Percentiles rank a stretch among this genome's conserved stretches.
phyloP scores from a whole-genome alignment of 1,140 invertebrate species.

The Anastrepha obliqua region DNA sequence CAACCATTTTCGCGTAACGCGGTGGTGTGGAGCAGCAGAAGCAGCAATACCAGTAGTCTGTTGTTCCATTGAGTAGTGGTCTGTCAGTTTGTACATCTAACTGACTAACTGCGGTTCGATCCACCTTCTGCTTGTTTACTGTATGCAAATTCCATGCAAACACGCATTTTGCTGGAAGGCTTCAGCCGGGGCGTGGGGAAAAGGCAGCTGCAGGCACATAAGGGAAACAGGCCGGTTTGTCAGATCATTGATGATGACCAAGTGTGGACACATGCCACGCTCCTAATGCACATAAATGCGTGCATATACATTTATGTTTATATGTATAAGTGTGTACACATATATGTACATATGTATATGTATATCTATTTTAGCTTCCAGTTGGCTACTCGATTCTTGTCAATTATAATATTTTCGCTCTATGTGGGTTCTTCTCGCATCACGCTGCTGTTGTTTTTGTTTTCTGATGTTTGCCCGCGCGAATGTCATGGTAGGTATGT shows the following conservation, averaged over 20 bases:
- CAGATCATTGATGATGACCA: constrained; percentile 31
- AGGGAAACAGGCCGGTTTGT: background rate
- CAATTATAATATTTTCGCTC: constrained; percentile 35
- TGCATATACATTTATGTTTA: background rate
- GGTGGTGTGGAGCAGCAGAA: background rate
- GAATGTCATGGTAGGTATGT: background rate
- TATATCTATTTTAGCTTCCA: too few species aligned
- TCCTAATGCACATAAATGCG: background rate
- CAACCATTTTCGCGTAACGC: constrained; percentile 41
- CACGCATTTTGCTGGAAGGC: background rate
- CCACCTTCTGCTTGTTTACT: constrained; percentile 12
- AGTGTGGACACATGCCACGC: constrained; percentile 37
- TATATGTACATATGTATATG: background rate
- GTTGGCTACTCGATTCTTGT: constrained; percentile 30
- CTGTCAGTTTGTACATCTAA: background rate
- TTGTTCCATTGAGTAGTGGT: background rate
- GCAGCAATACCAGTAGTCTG: background rate
- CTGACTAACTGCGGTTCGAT: background rate
- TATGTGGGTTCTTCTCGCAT: background rate
- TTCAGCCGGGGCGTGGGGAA: background rate
- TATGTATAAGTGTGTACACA: background rate
- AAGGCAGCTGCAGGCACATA: background rate
- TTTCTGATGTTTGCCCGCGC: background rate
- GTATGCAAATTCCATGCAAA: constrained; percentile 45
- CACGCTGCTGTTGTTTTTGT: background rate